A percentile compares a stretch with the other conserved stretches of the same genome.
Evolutionary conservation across 2,888 invertebrate genomes (phyloP).

Genomic region (Alcis repandata): DNA sequence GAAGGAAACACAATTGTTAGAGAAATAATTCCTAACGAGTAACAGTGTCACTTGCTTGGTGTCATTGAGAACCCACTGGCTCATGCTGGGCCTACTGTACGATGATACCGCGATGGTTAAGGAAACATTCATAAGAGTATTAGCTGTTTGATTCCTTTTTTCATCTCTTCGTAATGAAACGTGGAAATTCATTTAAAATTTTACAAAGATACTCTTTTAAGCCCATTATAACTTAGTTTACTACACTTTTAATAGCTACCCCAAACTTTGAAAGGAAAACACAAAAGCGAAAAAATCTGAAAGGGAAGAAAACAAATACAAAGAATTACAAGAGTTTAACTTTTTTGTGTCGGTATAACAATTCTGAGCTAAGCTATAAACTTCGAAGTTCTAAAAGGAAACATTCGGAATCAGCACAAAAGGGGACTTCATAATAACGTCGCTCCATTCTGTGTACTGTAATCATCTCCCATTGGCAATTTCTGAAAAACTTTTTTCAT

Average conservation of each 20-base stretch:
- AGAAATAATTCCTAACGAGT: too few relatives aligned
- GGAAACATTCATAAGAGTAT: too few relatives aligned
- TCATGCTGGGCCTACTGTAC: too few relatives aligned
- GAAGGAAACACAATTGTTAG: too few relatives aligned
- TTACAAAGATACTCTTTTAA: constrained; percentile 11
- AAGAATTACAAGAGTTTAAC: constrained; percentile 74
- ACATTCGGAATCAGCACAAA: constrained; percentile 81
- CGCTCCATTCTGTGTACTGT: constrained; percentile 82
- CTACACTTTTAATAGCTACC: constrained; percentile 32
- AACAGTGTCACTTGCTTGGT: too few relatives aligned
- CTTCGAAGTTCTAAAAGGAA: constrained; percentile 73
- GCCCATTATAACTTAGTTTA: constrained; percentile 18
- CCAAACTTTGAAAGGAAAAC: constrained; percentile 41
- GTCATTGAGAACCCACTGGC: too few relatives aligned
- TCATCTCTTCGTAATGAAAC: background rate
- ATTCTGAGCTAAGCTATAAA: constrained; percentile 68
- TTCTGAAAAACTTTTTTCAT: constrained; percentile 85
- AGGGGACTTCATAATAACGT: constrained; percentile 80
- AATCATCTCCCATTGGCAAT: constrained; percentile 82
- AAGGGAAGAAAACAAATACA: constrained; percentile 51
- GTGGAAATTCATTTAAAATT: constrained; percentile 2
- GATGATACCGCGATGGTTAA: too few relatives aligned
- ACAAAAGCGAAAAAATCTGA: constrained; percentile 18
- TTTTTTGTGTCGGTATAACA: constrained; percentile 68
- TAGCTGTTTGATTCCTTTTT: background rate